Evolutionary conservation across 2,113 vertebrate species (phyloP).

Genomic region (Meleagris gallopavo): DNA sequence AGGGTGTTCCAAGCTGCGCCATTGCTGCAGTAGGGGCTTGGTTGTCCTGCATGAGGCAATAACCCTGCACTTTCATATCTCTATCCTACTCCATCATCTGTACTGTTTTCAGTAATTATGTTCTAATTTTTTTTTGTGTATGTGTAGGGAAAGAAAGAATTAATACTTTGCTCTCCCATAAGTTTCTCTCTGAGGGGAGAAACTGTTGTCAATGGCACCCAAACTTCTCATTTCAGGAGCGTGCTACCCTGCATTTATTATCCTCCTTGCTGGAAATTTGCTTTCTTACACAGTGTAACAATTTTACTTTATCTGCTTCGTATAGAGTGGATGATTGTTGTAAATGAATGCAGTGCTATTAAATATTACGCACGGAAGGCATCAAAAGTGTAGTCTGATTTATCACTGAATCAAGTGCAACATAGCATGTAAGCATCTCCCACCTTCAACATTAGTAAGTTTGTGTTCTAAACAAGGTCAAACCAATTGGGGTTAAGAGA

Average conservation of each 20-base stretch:
- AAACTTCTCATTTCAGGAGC: not conserved
- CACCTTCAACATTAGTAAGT: not conserved
- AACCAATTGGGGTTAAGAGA: not conserved
- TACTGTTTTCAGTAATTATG: not conserved
- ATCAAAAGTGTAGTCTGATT: not conserved
- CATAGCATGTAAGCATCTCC: not conserved
- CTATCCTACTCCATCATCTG: not conserved
- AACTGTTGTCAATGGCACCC: not conserved
- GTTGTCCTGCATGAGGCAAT: not conserved
- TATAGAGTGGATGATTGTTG: not conserved
- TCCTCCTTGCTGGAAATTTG: not conserved
- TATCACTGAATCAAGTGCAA: not conserved
- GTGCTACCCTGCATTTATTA: not conserved
- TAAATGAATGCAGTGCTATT: not conserved
- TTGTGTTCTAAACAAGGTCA: not conserved
- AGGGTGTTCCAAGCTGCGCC: rapidly evolving
- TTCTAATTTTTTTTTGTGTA: not conserved
- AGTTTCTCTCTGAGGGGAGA: not conserved
- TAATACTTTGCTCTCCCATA: not conserved
- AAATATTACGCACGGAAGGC: not conserved
- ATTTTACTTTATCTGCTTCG: not conserved
- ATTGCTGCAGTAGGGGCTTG: too few species aligned
- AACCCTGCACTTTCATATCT: not conserved
- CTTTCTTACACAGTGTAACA: not conserved
- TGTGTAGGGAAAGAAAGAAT: not conserved